A percentile compares a stretch with the other conserved stretches of the same genome.
These are phyloP conservation scores for Aegotheles bennettii DNA, from an alignment of 2,113 vertebrate genomes.

Conservation along the genomic window DNA sequence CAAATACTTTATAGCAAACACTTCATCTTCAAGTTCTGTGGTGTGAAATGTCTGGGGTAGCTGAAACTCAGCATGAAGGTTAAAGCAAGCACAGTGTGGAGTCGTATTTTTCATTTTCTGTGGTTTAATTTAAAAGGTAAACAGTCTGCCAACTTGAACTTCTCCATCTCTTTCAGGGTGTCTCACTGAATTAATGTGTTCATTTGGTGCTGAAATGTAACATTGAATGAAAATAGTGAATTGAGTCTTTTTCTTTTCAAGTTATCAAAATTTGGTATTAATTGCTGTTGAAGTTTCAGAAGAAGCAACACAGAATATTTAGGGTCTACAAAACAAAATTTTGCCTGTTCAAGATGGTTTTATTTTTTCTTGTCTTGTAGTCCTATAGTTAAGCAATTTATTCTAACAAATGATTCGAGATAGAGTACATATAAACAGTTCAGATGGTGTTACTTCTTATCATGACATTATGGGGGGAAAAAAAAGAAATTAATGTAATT, in stretches of 20 bases:
- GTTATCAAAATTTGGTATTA: neutral
- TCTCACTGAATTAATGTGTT: neutral
- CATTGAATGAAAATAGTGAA: neutral
- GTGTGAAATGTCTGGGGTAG: neutral
- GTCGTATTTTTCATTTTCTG: neutral
- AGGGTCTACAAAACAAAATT: neutral
- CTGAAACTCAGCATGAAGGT: neutral
- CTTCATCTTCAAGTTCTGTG: neutral
- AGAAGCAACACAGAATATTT: neutral
- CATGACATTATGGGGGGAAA: neutral
- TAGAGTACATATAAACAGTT: neutral
- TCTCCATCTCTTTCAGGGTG: neutral
- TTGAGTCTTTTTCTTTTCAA: neutral
- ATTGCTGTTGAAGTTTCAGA: neutral
- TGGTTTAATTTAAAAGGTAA: neutral
- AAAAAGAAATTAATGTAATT: neutral
- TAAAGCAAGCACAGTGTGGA: neutral
- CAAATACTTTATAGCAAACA: neutral
- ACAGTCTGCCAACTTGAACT: neutral
- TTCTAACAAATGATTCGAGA: neutral
- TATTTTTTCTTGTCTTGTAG: neutral
- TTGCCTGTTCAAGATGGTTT: neutral
- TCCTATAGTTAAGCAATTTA: neutral
- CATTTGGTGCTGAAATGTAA: neutral
- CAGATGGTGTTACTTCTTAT: slow-evolving; percentile 20